Percentiles rank a stretch among this genome's conserved stretches.
These are phyloP conservation scores for Solenodon paradoxus DNA, from an alignment of 2,113 vertebrate genomes.

Conservation along the genomic window DNA sequence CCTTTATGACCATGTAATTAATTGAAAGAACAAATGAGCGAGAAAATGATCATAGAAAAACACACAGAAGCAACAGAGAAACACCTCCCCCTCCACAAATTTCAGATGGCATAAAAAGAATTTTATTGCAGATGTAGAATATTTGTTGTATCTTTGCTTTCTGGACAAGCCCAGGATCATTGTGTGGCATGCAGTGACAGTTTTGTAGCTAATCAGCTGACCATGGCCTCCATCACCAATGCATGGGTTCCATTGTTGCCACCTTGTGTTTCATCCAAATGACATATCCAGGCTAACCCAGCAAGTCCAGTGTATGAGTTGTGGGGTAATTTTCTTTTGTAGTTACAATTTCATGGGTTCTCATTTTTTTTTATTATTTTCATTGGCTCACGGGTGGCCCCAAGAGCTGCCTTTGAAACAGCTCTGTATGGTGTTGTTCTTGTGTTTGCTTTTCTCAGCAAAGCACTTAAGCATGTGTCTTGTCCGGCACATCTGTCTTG, in stretches of 20 bases:
- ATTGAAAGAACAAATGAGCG: constrained; percentile 42
- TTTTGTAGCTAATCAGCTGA: constrained; percentile 83
- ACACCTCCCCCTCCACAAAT: constrained; percentile 74
- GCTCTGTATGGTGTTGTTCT: constrained; percentile 63
- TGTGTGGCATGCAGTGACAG: constrained; percentile 90
- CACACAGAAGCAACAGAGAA: constrained; percentile 46
- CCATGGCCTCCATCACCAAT: constrained; percentile 82
- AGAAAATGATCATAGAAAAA: constrained; percentile 13
- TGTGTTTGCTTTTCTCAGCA: constrained; percentile 69
- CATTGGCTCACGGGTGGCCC: constrained; percentile 74
- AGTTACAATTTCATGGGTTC: constrained; percentile 65
- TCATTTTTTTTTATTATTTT: constrained; percentile 69
- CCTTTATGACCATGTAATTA: not conserved
- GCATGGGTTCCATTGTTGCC: constrained; percentile 88
- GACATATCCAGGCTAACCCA: constrained; percentile 82
- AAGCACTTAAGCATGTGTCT: constrained; percentile 73
- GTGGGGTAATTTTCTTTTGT: constrained; percentile 74
- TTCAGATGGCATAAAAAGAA: constrained; percentile 99
- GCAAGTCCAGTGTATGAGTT: constrained; percentile 82
- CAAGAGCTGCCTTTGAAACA: constrained; percentile 70
- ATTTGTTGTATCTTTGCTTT: constrained; percentile 91
- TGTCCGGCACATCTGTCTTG: constrained; percentile 79
- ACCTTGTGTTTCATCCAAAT: constrained; percentile 87
- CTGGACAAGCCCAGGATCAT: constrained; percentile 84
- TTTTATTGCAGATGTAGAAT: constrained; percentile 96